These are phyloP conservation scores for Rhabdophis nuchalis DNA, from an alignment of 2,797 vertebrate genomes.

Conservation along the genomic window DNA sequence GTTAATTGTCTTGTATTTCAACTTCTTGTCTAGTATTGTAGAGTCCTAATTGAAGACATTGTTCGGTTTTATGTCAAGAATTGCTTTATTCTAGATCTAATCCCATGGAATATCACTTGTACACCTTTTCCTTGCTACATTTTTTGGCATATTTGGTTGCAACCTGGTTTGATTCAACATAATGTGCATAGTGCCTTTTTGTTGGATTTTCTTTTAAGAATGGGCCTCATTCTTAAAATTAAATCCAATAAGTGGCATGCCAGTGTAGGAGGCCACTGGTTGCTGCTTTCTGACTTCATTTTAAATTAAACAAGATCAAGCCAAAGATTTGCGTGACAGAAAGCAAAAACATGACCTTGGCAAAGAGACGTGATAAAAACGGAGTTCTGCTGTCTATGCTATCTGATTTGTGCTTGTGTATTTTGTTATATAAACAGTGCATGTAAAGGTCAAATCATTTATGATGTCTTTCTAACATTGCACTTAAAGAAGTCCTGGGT, in stretches of 20 bases:
- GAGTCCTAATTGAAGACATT: neutral
- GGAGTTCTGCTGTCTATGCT: neutral
- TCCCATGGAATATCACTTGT: neutral
- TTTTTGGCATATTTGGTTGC: constrained; percentile 32
- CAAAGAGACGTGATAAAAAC: neutral
- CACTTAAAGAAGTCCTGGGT: constrained; percentile 16
- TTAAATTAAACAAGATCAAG: constrained; percentile 27
- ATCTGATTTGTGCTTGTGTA: constrained; percentile 4
- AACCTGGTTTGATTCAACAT: constrained; percentile 42
- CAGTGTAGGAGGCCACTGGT: neutral
- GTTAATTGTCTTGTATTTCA: no score
- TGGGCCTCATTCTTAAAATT: neutral
- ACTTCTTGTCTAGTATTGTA: neutral
- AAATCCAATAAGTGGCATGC: neutral
- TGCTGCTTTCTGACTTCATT: constrained; percentile 2
- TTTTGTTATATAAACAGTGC: neutral
- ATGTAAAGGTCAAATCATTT: neutral
- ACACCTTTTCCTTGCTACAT: neutral
- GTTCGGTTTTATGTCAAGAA: neutral
- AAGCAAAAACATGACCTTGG: constrained; percentile 18
- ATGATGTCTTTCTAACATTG: neutral
- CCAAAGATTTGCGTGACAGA: neutral
- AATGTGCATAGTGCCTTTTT: constrained; percentile 16
- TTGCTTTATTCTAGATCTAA: constrained; percentile 22
- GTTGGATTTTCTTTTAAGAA: constrained; percentile 30